A percentile compares a stretch with the other conserved stretches of the same genome.
phyloP scores from a whole-genome alignment of 2,888 invertebrate species.

The Amphipyra berbera region DNA sequence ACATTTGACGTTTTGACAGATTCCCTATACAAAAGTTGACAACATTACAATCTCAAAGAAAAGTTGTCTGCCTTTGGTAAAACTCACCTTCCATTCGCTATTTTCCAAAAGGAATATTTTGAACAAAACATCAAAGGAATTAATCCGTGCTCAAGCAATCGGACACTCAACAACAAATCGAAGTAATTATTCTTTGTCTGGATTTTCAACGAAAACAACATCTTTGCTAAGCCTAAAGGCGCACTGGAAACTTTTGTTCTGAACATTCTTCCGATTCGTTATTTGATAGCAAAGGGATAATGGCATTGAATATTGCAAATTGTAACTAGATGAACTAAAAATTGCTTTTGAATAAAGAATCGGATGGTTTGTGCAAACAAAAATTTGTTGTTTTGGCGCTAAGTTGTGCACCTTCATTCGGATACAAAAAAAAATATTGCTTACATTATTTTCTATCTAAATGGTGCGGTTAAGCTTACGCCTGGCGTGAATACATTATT shows the following conservation, averaged over 20 bases:
- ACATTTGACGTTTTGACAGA: too few species aligned
- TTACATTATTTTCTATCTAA: slow-evolving; percentile 32
- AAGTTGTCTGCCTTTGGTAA: too few species aligned
- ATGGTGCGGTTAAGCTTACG: slow-evolving; percentile 39
- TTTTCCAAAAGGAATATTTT: slow-evolving; percentile 20
- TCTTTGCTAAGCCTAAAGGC: slow-evolving; percentile 5
- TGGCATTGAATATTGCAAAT: neutral
- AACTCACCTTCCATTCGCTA: slow-evolving; percentile 3
- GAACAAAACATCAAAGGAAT: slow-evolving; percentile 28
- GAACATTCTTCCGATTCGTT: neutral
- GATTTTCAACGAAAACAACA: slow-evolving; percentile 13
- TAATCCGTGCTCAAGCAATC: slow-evolving; percentile 25
- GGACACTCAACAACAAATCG: slow-evolving; percentile 35
- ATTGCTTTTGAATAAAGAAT: neutral
- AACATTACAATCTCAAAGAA: too few species aligned
- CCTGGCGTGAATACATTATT: slow-evolving; percentile 33
- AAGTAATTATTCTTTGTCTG: slow-evolving; percentile 28
- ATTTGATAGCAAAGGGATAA: slow-evolving; percentile 1
- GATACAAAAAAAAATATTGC: slow-evolving; percentile 43
- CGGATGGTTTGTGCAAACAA: neutral
- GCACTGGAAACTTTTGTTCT: neutral
- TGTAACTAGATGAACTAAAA: neutral
- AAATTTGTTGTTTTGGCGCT: slow-evolving; percentile 13
- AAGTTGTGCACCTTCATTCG: slow-evolving; percentile 30
- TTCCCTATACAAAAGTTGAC: too few species aligned